Base-by-base conservation (phyloP, 1,140 invertebrate species). In the Theocolax elegans region DNA sequence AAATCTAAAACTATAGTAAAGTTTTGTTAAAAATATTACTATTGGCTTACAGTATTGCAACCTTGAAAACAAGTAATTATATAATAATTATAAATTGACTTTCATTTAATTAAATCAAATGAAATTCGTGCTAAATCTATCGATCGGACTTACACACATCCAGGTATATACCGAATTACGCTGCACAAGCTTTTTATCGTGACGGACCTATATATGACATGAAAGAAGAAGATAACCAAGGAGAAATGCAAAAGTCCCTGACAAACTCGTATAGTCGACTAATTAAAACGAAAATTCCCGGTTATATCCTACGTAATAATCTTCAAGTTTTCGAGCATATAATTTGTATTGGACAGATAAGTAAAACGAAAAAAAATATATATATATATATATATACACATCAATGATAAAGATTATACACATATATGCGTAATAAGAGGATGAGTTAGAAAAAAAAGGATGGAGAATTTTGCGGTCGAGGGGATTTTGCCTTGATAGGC, bases 401-500 rank as follows among this genome's bases (percentile, higher is more conserved):
- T n/a, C n/a, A n/a, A n/a, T n/a, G n/a, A n/a, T n/a, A n/a, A n/a
- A n/a, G n/a, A n/a, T n/a, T n/a, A n/a, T n/a, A n/a, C n/a, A n/a
- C n/a, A n/a, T n/a, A n/a, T n/a, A 27, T 53, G 31, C 9, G 2
- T 13, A 1, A 3, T 13, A 21, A 9, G 27, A 10, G 12, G n/a
- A n/a, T 17, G 1, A 42, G 1, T 3, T 8, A 2, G 19, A n/a
- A 1, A 8, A 12, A 44, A 17, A 42, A 2, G 53, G 2, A 19
- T 40, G 2, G 17, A 60, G 56, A 19, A 40, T 58, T 13, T 40
- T 58, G 62, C 64, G 29, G 54, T 65, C 67, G 46, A n/a, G n/a
- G 53, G 25, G 25, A 17, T 40, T 46, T 48, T 19, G 31, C 69
- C 78, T 78, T 74, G 74, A 78, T 74, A n/a, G n/a, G n/a, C n/a